A percentile compares a stretch with the other conserved stretches of the same genome.
phyloP scores from a whole-genome alignment of 2,888 invertebrate genomes.

The Willowsia nigromaculata region DNA sequence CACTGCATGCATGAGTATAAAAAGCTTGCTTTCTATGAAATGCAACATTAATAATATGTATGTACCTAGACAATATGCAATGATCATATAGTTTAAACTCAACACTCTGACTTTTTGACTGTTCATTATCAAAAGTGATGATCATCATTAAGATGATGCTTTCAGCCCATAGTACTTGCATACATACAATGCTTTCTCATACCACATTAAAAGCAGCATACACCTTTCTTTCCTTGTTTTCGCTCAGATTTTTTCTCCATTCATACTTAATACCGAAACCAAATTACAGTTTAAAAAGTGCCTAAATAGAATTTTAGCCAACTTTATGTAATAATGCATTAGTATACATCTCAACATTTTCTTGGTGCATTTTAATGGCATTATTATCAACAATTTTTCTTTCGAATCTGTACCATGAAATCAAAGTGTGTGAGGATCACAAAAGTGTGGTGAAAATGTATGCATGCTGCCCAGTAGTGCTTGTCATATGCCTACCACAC shows the following conservation, averaged over 20 bases:
- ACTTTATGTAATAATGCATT: too few relatives aligned
- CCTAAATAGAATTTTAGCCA: background rate
- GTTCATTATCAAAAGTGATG: constrained; percentile 8
- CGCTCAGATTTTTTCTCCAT: too few relatives aligned
- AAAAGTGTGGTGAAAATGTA: background rate
- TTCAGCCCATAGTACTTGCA: background rate
- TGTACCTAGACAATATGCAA: background rate
- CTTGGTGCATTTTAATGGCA: background rate
- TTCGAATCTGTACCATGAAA: background rate
- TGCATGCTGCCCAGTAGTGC: background rate
- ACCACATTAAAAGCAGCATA: too few relatives aligned
- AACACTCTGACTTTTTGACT: constrained; percentile 6
- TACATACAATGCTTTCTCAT: background rate
- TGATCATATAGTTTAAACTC: constrained; percentile 22
- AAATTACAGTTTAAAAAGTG: too few relatives aligned
- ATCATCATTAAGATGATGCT: background rate
- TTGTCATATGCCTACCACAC: background rate
- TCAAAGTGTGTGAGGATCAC: background rate
- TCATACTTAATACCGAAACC: too few relatives aligned
- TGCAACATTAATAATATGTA: background rate
- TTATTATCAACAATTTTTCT: background rate
- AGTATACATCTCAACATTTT: background rate
- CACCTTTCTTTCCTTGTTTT: too few relatives aligned
- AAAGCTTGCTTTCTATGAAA: background rate
- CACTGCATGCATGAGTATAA: background rate